Percentiles rank a stretch among this genome's conserved stretches.
Evolutionary conservation across 2,888 invertebrate genomes (phyloP).

Genomic region (Schrankia costaestrigalis): DNA sequence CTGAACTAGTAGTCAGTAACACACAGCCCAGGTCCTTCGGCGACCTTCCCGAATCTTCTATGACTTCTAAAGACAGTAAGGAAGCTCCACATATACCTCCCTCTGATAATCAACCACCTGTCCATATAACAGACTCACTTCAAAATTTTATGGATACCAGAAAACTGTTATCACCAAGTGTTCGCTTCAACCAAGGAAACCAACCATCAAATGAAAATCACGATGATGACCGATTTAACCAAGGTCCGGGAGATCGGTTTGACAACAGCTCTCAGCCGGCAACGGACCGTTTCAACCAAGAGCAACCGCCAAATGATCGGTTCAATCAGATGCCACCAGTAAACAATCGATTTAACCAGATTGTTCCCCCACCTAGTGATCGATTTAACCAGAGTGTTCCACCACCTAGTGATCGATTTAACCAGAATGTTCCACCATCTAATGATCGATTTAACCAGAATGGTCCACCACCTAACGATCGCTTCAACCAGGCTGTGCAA

Average conservation of each 20-base stretch:
- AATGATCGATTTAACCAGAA: too few species aligned
- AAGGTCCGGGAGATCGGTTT: neutral
- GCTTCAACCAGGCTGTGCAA: neutral
- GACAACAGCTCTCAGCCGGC: too few species aligned
- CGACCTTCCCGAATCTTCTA: slow-evolving; percentile 43
- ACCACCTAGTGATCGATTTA: too few species aligned
- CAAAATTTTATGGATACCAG: slow-evolving; percentile 1
- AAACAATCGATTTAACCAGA: too few species aligned
- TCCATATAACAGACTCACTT: neutral
- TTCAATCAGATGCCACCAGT: too few species aligned
- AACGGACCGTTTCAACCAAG: too few species aligned
- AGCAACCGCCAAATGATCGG: too few species aligned
- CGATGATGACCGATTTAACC: slow-evolving; percentile 11
- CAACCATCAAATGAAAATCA: neutral
- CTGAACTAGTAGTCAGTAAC: slow-evolving; percentile 46
- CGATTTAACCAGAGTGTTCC: too few species aligned
- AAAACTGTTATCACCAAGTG: neutral
- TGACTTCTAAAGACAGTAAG: slow-evolving; percentile 3
- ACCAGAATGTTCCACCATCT: too few species aligned
- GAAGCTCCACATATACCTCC: slow-evolving; percentile 6
- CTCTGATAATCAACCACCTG: too few species aligned
- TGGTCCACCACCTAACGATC: too few species aligned
- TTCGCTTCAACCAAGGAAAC: slow-evolving; percentile 1
- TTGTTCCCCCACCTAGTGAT: too few species aligned
- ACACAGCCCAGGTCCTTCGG: slow-evolving; percentile 64